phyloP scores from a whole-genome alignment of 2,888 invertebrate species.

The Macaria liturata region DNA sequence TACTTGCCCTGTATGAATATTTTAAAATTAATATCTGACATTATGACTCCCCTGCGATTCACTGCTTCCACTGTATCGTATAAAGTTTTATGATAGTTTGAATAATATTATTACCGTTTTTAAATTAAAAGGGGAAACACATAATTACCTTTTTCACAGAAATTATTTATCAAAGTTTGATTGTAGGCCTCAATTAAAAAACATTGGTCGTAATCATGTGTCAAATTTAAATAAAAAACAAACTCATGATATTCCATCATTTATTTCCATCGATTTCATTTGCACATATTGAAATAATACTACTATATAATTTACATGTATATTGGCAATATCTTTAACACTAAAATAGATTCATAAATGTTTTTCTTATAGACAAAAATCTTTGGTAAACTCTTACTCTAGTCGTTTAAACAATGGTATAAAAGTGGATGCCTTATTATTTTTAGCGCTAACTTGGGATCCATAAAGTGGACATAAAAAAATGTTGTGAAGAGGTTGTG shows the following conservation, averaged over 20 bases:
- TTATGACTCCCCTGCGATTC: conserved; percentile 7
- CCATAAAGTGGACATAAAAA: no score
- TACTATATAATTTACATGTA: conserved; percentile 51
- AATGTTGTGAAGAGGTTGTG: no score
- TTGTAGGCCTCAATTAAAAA: no score
- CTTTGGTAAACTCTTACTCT: conserved; percentile 24
- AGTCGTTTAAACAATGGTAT: no score
- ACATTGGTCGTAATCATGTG: background rate
- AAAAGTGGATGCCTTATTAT: no score
- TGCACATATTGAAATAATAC: conserved; percentile 64
- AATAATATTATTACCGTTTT: no score
- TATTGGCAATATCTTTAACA: conserved; percentile 55
- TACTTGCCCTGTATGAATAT: background rate
- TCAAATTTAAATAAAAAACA: conserved; percentile 15
- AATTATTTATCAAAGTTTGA: no score
- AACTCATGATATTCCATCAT: conserved; percentile 40
- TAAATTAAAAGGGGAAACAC: no score
- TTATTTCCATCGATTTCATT: conserved; percentile 62
- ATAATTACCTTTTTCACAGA: no score
- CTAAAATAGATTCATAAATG: conserved; percentile 46
- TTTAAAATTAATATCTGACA: conserved; percentile 9
- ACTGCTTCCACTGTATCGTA: background rate
- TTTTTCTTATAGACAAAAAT: conserved; percentile 41
- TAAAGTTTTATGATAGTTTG: background rate
- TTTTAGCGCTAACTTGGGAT: no score